Evolutionary conservation across 2,888 invertebrate species (phyloP), one percentile per base, ranked within the genome.

Genomic region (Nomada fabriciana): DNA sequence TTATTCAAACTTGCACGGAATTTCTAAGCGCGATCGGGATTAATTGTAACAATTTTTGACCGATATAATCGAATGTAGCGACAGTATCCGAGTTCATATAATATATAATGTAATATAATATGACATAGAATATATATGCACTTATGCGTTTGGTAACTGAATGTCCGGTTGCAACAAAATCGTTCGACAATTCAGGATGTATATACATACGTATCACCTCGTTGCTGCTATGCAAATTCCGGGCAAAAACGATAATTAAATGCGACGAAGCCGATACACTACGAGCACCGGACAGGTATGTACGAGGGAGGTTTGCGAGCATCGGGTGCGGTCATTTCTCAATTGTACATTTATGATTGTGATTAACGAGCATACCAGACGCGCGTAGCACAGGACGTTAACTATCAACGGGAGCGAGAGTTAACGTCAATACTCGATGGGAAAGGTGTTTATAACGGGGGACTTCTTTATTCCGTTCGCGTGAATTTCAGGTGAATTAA

Each of bases 301-400:
- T 61, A 60, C 57, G 82, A 69, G 71, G 68, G 60, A 76, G 72
- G 59, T 80, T 71, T 55, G 63, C 70, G 20, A 63, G 23, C 61
- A 71, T 60, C 77, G 82, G 75, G 65, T 42, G 55, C 50, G 71
- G 60, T 79, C 83, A 79, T 87, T 89, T 86, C 87, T 84, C 87
- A 84, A 88, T 89, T 75, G 78, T 76, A 78, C 86, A 89, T 90
- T 89, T 86, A 86, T 87, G 83, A 84, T 76, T 76, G 79, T 85
- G 88, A 90, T 90, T 90, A 88, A 89, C 86, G 85, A 84, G 79
- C 85, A 61, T 64, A 83, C 81, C 77, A 65, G 29, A 63, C 60
- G 55, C 60, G 61, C 72, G 52, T 76, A 60, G 55, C 80, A 83
- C 82, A 79, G 77, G 77, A 78, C 80, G 81, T 86, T 87, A 83